Base-by-base conservation (phyloP, 2,888 invertebrate species). In the Orthosia gracilis region DNA sequence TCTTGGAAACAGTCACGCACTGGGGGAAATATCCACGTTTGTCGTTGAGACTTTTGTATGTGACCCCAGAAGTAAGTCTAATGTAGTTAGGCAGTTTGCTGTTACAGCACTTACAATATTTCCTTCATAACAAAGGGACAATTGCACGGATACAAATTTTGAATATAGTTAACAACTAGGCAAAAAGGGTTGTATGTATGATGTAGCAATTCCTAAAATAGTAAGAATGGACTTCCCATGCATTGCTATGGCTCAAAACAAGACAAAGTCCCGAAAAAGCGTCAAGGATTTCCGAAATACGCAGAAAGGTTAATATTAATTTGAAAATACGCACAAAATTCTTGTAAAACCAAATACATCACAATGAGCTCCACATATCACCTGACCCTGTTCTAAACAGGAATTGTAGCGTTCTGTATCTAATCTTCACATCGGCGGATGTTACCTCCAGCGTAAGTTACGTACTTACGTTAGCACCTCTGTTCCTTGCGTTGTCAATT, bases 391-490 rank as follows among this genome's bases (percentile, higher is more conserved):
- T 90, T 91, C 89, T 88, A 88, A 91, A 91, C 92, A 92, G 91
- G 92, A 91, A 92, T 91, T 92, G 92, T 94, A 91, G 84, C 87
- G 89, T 91, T 91, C 90, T 85, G 84, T 91, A 95, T 96, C 94
- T 96, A 94, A 95, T 95, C 96, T 93, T 84, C 75, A 76, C 91
- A 95, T 95, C 95, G 94, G 91, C 83, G 92, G 92, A 93, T 91
- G 93, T 94, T 94, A 91, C 90, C 89, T 89, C 89, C 87, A 85
- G 76, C 78, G 86, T 90, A 89, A 91, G 86, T 91, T 89, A 90
- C 81, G 81, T 84, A 87, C 87, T 78, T 82, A 87, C 84, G 86
- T 86, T 89, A 87, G 87, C 88, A 89, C 88, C 89, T 88, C 84
- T 80, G 84, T 80, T 85, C 85, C 82, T 85, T 87, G 89, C 89